phyloP scores from a whole-genome alignment of 2,113 vertebrate species.

The Phasianus colchicus region DNA sequence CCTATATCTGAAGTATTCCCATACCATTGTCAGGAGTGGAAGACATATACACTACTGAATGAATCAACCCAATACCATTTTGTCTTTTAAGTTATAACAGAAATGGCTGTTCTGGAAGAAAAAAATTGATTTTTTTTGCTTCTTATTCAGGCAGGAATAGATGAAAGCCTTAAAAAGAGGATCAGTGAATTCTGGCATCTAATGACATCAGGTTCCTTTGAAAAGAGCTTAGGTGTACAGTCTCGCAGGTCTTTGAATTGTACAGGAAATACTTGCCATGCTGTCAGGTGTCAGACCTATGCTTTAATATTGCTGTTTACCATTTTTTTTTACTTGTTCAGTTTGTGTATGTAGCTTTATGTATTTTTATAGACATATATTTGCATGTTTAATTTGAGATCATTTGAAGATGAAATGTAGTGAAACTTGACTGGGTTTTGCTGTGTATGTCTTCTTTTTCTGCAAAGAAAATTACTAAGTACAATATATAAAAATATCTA shows the following conservation, averaged over 20 bases:
- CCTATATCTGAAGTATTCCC: background rate
- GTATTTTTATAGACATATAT: background rate
- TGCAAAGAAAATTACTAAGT: conserved; percentile 24
- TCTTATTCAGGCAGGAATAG: background rate
- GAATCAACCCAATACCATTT: background rate
- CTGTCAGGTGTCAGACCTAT: background rate
- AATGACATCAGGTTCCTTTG: conserved; percentile 1
- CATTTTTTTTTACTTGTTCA: background rate
- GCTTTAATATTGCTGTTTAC: background rate
- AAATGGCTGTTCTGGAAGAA: background rate
- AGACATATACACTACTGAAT: background rate
- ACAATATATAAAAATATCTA: conserved; percentile 49
- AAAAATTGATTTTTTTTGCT: background rate
- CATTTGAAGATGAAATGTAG: background rate
- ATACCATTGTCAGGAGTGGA: background rate
- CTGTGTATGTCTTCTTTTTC: background rate
- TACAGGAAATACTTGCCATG: background rate
- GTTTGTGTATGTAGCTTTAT: background rate
- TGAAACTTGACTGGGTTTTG: background rate
- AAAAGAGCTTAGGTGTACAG: background rate
- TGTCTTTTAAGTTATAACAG: background rate
- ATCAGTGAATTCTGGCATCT: background rate
- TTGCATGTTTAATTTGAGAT: background rate
- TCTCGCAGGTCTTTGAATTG: conserved; percentile 23
- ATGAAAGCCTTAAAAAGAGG: background rate